Percentiles rank a stretch among this genome's conserved stretches.
Conservation (phyloP, 2,888 invertebrate species). For the Eristalis tenax region DNA sequence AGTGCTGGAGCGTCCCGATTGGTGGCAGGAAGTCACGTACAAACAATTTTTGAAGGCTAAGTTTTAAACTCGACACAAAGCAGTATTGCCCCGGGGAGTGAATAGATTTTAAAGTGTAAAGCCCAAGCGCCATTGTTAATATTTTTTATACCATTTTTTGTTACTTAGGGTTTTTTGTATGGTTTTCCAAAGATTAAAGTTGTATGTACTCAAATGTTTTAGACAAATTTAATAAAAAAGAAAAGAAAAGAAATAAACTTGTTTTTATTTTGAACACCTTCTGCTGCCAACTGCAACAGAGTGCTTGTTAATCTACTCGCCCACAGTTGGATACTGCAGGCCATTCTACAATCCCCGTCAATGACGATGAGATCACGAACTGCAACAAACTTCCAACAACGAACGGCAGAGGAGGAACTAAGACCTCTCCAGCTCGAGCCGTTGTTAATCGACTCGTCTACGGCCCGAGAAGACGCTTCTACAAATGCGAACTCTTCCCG, state of each 20-base stretch:
- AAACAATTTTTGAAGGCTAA: constrained; percentile 79
- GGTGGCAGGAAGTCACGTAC: constrained; percentile 88
- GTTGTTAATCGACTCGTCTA: too few relatives aligned
- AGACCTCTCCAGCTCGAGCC: too few relatives aligned
- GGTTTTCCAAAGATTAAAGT: background rate
- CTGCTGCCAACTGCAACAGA: too few relatives aligned
- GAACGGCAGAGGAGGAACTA: too few relatives aligned
- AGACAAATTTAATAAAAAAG: background rate
- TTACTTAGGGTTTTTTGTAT: background rate
- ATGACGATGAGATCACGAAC: too few relatives aligned
- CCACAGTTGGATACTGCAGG: too few relatives aligned
- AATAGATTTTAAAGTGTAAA: background rate
- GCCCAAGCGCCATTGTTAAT: background rate
- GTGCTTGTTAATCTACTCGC: too few relatives aligned
- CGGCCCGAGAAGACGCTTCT: too few relatives aligned
- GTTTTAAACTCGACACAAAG: constrained; percentile 73
- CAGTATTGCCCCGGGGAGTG: background rate
- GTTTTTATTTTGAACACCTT: too few relatives aligned
- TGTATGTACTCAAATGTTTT: background rate
- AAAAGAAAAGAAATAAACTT: background rate
- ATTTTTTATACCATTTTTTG: constrained; percentile 25
- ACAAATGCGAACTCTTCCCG: too few relatives aligned
- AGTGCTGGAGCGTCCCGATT: constrained; percentile 86
- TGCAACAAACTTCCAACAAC: too few relatives aligned
- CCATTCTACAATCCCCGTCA: too few relatives aligned